Conservation (phyloP, 1,140 invertebrate species). For the Lethrus apterus region DNA sequence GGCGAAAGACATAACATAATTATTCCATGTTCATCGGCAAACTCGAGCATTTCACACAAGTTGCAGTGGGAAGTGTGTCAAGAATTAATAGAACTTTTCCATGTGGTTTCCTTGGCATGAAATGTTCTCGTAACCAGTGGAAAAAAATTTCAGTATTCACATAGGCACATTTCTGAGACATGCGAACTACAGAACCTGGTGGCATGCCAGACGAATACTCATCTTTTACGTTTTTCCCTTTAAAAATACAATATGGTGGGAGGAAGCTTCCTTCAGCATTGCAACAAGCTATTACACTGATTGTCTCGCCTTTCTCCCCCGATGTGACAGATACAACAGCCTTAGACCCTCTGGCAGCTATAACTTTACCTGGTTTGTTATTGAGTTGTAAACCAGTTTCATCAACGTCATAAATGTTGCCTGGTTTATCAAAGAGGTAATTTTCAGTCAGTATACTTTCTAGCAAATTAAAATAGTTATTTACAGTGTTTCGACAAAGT, state of each 20-base stretch:
- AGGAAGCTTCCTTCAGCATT: conserved; percentile 31
- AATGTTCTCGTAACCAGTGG: conserved; percentile 30
- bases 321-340: conserved; percentile 25
- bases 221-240: conserved; percentile 36
- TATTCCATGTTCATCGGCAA: conserved; percentile 19
- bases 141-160: conserved; percentile 36
- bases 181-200: conserved; percentile 28
- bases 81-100: conserved; percentile 30
- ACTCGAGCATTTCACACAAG: conserved; percentile 25
- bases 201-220: conserved; percentile 36
- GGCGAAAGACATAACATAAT: conserved; percentile 23
- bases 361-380: conserved; percentile 32
- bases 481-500: conserved; percentile 32
- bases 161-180: conserved; percentile 38
- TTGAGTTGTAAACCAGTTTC: conserved; percentile 41
- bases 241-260: conserved; percentile 26
- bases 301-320: conserved; percentile 33
- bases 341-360: conserved; percentile 37
- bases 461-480: conserved; percentile 32
- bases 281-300: conserved; percentile 33
- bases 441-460: conserved; percentile 25
- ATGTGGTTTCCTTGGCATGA: conserved; percentile 27
- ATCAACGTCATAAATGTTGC: conserved; percentile 40
- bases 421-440: conserved; percentile 29
- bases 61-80: conserved; percentile 30